These are phyloP conservation scores for Oreotragus oreotragus DNA, from an alignment of 2,113 vertebrate genomes.

Conservation along the genomic window DNA sequence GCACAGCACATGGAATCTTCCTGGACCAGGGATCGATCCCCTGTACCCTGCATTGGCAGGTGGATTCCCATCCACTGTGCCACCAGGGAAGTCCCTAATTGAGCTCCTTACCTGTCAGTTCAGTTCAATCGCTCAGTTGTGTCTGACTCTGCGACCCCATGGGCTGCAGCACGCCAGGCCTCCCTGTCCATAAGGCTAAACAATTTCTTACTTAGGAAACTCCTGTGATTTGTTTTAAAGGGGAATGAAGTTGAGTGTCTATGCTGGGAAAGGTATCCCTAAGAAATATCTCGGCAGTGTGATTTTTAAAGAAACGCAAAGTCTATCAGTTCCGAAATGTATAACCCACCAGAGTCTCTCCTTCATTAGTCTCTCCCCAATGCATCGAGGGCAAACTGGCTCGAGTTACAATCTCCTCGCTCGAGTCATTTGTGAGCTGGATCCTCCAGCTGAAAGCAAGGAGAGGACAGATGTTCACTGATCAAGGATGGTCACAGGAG, in stretches of 20 bases:
- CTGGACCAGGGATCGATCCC: background rate
- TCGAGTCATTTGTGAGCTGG: background rate
- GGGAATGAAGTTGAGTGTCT: background rate
- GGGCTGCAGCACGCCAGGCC: background rate
- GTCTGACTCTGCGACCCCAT: fast-evolving
- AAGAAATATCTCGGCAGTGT: background rate
- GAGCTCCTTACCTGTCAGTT: background rate
- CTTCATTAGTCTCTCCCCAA: background rate
- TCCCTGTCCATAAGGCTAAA: background rate
- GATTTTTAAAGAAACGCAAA: background rate
- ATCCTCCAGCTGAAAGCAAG: background rate
- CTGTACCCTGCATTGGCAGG: background rate
- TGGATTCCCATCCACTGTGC: background rate
- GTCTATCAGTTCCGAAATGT: background rate
- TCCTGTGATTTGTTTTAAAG: background rate
- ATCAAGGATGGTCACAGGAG: background rate
- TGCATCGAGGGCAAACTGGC: background rate
- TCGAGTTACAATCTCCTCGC: background rate
- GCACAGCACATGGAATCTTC: background rate
- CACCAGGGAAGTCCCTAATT: background rate
- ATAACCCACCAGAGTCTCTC: background rate
- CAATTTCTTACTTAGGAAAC: background rate
- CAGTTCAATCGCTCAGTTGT: fast-evolving
- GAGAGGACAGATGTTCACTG: background rate
- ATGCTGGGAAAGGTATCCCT: background rate